phyloP scores from a whole-genome alignment of 1,140 invertebrate species.

The Pachypeltis micranthus region DNA sequence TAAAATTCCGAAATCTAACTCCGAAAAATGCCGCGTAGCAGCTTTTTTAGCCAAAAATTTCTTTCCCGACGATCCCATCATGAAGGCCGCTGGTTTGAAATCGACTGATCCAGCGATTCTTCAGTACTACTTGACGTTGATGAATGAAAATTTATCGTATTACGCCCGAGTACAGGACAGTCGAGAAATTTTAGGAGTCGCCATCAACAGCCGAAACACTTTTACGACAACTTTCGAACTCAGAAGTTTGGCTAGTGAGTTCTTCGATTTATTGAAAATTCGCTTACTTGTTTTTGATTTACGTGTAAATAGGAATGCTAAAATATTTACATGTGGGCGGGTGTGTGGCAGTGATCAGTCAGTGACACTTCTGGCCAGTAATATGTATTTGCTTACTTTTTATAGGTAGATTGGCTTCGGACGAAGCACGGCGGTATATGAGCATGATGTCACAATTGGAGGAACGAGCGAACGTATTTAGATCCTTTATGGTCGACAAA shows the following conservation, averaged over 20 bases:
- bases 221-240: conserved; percentile 3
- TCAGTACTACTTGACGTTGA: conserved; percentile 1
- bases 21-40: conserved; percentile 12
- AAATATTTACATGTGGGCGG: background rate
- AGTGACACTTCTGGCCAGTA: too few relatives aligned
- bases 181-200: conserved; percentile 10
- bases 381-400: too few relatives aligned
- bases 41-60: background rate
- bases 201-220: background rate
- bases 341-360: too few relatives aligned
- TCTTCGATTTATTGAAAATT: background rate
- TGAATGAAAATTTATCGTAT: conserved; percentile 3
- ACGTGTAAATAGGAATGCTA: background rate
- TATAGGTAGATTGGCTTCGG: conserved; percentile 3
- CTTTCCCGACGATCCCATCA: conserved; percentile 9
- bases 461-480: conserved; percentile 4
- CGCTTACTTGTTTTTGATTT: background rate
- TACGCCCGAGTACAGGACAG: conserved; percentile 12
- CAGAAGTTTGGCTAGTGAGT: conserved; percentile 9
- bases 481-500: background rate
- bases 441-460: background rate
- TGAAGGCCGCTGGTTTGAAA: conserved; percentile 7
- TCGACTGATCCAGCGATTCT: conserved; percentile 6
- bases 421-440: background rate
- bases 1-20: background rate